phyloP scores from a whole-genome alignment of 2,113 vertebrate species.

The Papio anubis region DNA sequence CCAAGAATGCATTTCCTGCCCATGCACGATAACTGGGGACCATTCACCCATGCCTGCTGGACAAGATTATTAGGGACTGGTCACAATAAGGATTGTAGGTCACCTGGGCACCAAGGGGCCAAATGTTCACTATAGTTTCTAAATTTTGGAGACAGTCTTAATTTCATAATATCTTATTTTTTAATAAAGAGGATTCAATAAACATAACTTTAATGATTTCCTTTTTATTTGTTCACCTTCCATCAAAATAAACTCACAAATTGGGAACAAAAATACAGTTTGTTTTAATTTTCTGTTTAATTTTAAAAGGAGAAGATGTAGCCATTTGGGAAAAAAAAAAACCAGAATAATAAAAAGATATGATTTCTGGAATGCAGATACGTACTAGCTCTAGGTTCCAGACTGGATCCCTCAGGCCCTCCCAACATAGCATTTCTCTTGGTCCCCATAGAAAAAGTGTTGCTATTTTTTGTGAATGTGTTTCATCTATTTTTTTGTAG shows the following conservation, averaged over 20 bases:
- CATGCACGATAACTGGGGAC: neutral
- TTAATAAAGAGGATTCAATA: constrained; percentile 21
- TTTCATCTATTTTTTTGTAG: neutral
- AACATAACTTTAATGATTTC: neutral
- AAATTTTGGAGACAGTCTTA: neutral
- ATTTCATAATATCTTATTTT: constrained; percentile 8
- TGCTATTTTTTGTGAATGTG: constrained; percentile 8
- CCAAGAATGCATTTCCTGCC: constrained; percentile 11
- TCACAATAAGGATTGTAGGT: neutral
- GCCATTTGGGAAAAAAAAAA: neutral
- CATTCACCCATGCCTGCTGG: neutral
- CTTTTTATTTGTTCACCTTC: constrained; percentile 19
- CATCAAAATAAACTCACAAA: neutral
- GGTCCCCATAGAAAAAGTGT: constrained; percentile 4
- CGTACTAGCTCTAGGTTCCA: neutral
- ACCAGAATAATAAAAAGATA: neutral
- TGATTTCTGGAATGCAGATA: neutral
- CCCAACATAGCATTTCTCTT: neutral
- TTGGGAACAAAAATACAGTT: constrained; percentile 37
- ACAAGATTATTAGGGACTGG: neutral
- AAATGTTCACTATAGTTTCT: neutral
- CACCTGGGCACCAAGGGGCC: neutral
- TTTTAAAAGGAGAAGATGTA: neutral
- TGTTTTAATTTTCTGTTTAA: constrained; percentile 12
- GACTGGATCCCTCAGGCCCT: neutral